Conservation (phyloP, 30 jellyfish, hydroid and myxozoan genomes). For the Mastigias papua region DNA sequence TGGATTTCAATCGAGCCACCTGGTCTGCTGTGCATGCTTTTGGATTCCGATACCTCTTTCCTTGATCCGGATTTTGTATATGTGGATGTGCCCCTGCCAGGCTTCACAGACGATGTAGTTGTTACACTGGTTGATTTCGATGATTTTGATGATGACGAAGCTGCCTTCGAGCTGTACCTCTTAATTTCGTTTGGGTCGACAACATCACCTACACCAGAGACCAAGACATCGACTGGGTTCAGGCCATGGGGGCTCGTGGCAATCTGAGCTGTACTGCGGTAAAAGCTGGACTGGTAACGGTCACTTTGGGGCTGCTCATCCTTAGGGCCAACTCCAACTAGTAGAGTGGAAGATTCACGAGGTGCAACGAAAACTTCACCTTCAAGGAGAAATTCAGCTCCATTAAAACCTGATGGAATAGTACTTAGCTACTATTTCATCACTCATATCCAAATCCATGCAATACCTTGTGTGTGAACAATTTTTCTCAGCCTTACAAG, state of each 20-base stretch:
- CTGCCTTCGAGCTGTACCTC: neutral
- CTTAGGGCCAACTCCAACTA: conserved; percentile 72
- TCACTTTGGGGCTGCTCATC: conserved; percentile 52
- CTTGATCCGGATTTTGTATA: conserved; percentile 17
- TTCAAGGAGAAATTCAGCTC: neutral
- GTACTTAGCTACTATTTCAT: too few species aligned
- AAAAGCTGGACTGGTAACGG: conserved; percentile 75
- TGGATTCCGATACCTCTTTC: conserved; percentile 33
- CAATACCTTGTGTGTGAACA: too few species aligned
- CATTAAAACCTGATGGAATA: too few species aligned
- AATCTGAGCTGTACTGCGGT: conserved; percentile 85
- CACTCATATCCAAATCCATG: too few species aligned
- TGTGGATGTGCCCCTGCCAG: conserved; percentile 23
- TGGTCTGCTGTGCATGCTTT: conserved; percentile 12
- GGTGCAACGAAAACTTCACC: conserved; percentile 70
- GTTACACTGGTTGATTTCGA: conserved; percentile 20
- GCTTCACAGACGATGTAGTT: conserved; percentile 10
- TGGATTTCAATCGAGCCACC: conserved; percentile 59
- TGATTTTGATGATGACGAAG: conserved; percentile 15
- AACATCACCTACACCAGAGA: conserved; percentile 66
- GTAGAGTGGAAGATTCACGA: conserved; percentile 63
- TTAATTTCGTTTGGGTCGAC: conserved; percentile 34
- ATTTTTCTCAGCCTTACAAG: too few species aligned
- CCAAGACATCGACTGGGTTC: conserved; percentile 79
- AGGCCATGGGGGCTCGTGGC: conserved; percentile 73